phyloP scores from a whole-genome alignment of 2,797 vertebrate genomes.

The Malacoraja senta region DNA sequence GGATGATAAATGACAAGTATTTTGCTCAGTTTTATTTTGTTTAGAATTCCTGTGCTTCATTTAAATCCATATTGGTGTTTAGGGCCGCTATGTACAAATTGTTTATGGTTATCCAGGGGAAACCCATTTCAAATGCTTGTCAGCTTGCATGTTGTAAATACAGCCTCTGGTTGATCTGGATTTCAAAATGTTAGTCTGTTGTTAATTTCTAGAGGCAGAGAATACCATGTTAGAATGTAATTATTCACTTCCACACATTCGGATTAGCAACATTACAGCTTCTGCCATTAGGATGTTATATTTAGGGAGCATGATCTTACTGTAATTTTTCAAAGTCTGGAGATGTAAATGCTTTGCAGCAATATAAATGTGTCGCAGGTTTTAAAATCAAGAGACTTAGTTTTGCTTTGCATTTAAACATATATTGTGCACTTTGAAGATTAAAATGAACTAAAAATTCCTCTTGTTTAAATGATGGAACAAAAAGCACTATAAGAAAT shows the following conservation, averaged over 20 bases:
- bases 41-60: not conserved
- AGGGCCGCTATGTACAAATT: not conserved
- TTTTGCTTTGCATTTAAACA: not conserved
- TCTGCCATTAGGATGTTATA: not conserved
- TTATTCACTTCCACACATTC: not conserved
- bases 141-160: not conserved
- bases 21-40: not conserved
- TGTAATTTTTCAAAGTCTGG: not conserved
- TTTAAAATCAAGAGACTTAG: not conserved
- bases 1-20: not conserved
- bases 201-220: not conserved
- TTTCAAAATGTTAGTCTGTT: not conserved
- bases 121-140: not conserved
- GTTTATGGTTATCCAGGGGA: not conserved
- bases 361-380: conserved; percentile 16
- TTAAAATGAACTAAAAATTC: conserved; percentile 38
- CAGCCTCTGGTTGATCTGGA: not conserved
- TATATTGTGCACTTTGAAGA: conserved; percentile 38
- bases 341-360: conserved; percentile 6
- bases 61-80: not conserved
- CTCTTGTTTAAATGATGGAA: conserved; percentile 41
- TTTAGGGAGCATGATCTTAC: not conserved
- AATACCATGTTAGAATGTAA: not conserved
- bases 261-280: too few relatives aligned
- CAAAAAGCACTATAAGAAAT: conserved; percentile 38